Conservation (phyloP, 2,888 invertebrate species). For the Zygogramma bicolorata region DNA sequence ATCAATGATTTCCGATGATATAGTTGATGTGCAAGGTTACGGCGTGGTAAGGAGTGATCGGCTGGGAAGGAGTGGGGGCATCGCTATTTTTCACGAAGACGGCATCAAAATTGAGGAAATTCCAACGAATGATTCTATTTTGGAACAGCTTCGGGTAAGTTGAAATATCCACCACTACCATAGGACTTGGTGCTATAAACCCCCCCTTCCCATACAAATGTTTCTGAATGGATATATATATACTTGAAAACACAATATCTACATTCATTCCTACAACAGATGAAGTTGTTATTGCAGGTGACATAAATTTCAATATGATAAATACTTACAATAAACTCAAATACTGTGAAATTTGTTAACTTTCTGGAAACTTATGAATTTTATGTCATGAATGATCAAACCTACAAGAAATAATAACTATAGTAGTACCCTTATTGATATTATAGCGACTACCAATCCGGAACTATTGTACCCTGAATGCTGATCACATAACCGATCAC, state of each 20-base stretch:
- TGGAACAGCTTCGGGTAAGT: slow-evolving; percentile 12
- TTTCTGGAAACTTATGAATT: slow-evolving; percentile 12
- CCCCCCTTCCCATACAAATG: background rate
- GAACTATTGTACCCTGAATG: background rate
- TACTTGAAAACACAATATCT: background rate
- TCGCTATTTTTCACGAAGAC: background rate
- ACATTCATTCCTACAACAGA: background rate
- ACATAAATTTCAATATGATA: slow-evolving; percentile 6
- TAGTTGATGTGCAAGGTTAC: background rate
- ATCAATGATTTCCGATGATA: background rate
- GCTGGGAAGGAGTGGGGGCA: slow-evolving; percentile 8
- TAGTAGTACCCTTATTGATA: too few relatives aligned
- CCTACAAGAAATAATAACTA: too few relatives aligned
- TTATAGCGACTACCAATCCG: background rate
- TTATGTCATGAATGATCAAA: slow-evolving; percentile 6
- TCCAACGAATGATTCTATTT: background rate
- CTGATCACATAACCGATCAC: background rate
- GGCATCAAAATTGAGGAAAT: background rate
- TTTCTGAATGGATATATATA: background rate
- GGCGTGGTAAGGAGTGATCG: slow-evolving; percentile 3
- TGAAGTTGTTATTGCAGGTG: slow-evolving; percentile 12
- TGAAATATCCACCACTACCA: background rate
- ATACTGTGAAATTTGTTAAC: background rate
- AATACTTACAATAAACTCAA: background rate
- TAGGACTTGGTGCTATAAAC: slow-evolving; percentile 1